Evolutionary conservation across 2,113 vertebrate species (phyloP).

Genomic region (Gymnocephalus cernua): DNA sequence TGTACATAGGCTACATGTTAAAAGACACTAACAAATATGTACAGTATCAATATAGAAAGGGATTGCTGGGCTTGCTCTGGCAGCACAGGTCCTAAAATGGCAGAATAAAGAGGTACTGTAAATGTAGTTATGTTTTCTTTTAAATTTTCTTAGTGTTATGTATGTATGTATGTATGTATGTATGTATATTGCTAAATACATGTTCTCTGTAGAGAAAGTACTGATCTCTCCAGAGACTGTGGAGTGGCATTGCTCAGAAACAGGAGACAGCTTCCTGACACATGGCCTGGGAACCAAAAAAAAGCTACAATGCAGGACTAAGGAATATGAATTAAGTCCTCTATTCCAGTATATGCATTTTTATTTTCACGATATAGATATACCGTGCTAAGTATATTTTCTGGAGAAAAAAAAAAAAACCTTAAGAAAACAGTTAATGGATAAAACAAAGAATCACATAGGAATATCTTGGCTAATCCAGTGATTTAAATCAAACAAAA

Average conservation of each 20-base stretch:
- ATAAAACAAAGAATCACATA: background rate
- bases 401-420: background rate
- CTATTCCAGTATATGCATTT: background rate
- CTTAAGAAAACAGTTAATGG: background rate
- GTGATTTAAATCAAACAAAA: background rate
- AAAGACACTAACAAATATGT: no score
- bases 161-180: no score
- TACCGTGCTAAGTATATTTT: background rate
- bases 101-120: background rate
- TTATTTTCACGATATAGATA: background rate
- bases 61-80: background rate
- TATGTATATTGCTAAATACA: background rate
- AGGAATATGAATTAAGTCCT: background rate
- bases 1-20: no score
- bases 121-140: background rate
- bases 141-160: background rate
- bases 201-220: background rate
- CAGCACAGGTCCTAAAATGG: background rate
- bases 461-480: background rate
- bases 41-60: no score
- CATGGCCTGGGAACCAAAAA: background rate
- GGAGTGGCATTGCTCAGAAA: background rate
- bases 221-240: background rate
- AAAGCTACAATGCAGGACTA: background rate
- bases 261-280: constrained; percentile 19